Base-by-base conservation (phyloP, 1,140 invertebrate species). In the Lucilia sericata region DNA sequence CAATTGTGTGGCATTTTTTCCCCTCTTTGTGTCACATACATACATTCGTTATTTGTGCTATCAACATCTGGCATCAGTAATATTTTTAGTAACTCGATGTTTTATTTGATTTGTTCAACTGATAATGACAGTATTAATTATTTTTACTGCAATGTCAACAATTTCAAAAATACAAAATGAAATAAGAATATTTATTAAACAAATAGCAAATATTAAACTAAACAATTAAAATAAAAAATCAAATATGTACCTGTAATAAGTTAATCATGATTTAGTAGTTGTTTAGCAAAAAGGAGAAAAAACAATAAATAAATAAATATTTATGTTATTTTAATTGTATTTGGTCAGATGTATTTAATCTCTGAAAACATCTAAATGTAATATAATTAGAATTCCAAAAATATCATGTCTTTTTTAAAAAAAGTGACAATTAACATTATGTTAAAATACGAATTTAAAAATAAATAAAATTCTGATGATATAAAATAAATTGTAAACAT, bases 31-130 rank as follows among this genome's bases (percentile, higher is more conserved):
- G 5, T 1, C 5, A 13, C 17, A 2, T 14, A 13, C 17, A 55
- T 12, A 13, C 17, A 2, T 14, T 1, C 17, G 51, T 55, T 1
- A n/a, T 13, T 55, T 70, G n/a, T 9, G 19, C 10, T 70, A 70
- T 70, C 65, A 21, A 70, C 21, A 70, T 70, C n/a, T 70, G 65
- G 65, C 65, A 70, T 70, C 65, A 70, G 21, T 70, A 70, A 70
- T 70, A 70, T 70, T 70, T 70, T 70, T 19, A 70, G 21, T 70
- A 70, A 19, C 65, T 12, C 65, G 65, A 70, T 10, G 25, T 70
- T 70, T 25, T 2, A 25, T 25, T 70, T 70, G 65, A 70, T 70
- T 70, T 21, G 21, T 70, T 70, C n/a, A 25, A 21, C 19, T 21
- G 65, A 70, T n/a, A n/a, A n/a, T n/a, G n/a, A n/a, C n/a, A n/a